Conservation (phyloP, 2,113 vertebrate genomes). For the Boulengeromyrus knoepffleri region DNA sequence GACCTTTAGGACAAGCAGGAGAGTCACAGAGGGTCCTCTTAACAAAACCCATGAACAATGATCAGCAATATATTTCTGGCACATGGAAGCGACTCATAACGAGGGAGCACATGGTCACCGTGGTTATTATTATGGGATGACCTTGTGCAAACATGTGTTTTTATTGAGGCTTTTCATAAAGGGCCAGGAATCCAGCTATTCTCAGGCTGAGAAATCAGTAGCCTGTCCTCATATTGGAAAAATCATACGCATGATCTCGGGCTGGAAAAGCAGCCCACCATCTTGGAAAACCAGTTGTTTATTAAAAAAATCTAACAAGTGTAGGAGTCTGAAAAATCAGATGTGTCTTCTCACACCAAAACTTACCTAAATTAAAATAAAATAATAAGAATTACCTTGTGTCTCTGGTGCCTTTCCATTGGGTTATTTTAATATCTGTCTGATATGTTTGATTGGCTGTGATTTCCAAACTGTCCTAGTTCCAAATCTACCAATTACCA, state of each 20-base stretch:
- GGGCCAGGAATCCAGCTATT: neutral
- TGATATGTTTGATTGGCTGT: neutral
- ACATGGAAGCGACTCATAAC: conserved; percentile 15
- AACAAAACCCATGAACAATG: conserved; percentile 21
- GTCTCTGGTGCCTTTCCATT: neutral
- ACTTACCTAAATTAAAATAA: neutral
- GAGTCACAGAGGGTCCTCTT: conserved; percentile 25
- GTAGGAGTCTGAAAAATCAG: neutral
- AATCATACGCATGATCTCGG: neutral
- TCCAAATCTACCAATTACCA: too few relatives aligned
- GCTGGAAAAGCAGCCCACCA: neutral
- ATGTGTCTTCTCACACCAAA: neutral
- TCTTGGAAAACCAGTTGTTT: neutral
- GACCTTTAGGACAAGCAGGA: conserved; percentile 22
- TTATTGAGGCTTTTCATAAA: conserved; percentile 21
- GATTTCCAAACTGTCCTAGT: too few relatives aligned
- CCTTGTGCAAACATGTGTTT: conserved; percentile 26
- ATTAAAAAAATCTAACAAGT: neutral
- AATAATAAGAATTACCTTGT: neutral
- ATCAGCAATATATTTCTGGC: conserved; percentile 22
- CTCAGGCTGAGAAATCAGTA: neutral
- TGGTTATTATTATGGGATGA: conserved; percentile 29
- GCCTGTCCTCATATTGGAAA: neutral
- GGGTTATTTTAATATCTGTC: neutral
- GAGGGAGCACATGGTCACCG: neutral